Evolutionary conservation across 1,140 invertebrate species (phyloP).

Genomic region (Drosophila nigrodunni): DNA sequence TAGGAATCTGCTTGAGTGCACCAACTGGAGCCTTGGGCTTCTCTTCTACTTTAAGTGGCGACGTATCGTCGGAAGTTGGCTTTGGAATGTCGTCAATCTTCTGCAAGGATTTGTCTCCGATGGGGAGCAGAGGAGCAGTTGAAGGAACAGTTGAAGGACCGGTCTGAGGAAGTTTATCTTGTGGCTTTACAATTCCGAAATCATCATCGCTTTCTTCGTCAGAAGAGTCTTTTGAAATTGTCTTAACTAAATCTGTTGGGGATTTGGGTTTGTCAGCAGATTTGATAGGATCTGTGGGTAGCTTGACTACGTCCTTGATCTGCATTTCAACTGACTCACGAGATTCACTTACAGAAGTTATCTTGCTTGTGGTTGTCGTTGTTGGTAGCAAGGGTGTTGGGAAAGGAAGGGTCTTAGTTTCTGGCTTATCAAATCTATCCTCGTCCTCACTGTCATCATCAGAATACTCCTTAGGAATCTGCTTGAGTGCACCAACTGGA

Average conservation of each 20-base stretch:
- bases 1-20: neutral
- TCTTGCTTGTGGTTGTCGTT: conserved; percentile 1
- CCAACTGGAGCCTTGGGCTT: conserved; percentile 20
- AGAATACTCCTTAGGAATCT: conserved; percentile 6
- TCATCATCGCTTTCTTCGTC: conserved; percentile 36
- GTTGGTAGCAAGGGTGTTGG: neutral
- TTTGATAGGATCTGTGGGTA: neutral
- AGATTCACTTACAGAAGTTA: conserved; percentile 2
- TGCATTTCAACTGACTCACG: neutral
- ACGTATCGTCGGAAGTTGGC: neutral
- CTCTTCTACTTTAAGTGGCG: conserved; percentile 4
- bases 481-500: conserved; percentile 18
- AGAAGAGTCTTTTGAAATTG: conserved; percentile 9
- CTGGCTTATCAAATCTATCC: conserved; percentile 2
- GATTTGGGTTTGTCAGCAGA: conserved; percentile 17
- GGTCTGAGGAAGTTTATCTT: conserved; percentile 8
- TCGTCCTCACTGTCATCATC: conserved; percentile 26
- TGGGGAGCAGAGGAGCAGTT: conserved; percentile 1
- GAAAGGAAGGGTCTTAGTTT: conserved; percentile 15
- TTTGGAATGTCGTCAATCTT: neutral
- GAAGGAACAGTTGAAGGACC: too few relatives aligned
- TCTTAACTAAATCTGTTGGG: conserved; percentile 4
- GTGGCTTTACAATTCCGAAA: conserved; percentile 2
- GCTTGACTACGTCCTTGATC: conserved; percentile 12
- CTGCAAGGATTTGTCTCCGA: conserved; percentile 5